Evolutionary conservation across 2,888 invertebrate genomes (phyloP).

Genomic region (Falcaria lacertinaria): DNA sequence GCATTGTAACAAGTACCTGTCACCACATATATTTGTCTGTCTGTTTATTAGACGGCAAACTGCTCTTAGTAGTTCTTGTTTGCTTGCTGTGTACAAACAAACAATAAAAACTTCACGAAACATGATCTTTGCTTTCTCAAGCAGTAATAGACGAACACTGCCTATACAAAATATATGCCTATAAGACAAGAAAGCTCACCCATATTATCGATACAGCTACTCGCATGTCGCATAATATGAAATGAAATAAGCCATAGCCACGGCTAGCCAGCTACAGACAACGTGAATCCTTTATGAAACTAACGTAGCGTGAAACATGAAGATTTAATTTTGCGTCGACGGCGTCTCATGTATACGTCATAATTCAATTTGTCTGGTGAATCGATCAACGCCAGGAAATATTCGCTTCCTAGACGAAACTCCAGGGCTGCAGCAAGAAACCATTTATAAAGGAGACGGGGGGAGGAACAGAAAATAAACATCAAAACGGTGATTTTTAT

Average conservation of each 20-base stretch:
- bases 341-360: conserved; percentile 28
- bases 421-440: background rate
- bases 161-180: too few species aligned
- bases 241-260: conserved; percentile 1
- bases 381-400: conserved; percentile 55
- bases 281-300: conserved; percentile 34
- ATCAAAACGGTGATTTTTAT: background rate
- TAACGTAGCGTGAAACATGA: conserved; percentile 45
- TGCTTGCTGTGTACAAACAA: too few species aligned
- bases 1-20: too few species aligned
- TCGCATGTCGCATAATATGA: background rate
- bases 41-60: too few species aligned
- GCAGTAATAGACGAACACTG: too few species aligned
- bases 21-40: too few species aligned
- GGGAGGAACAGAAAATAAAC: conserved; percentile 1
- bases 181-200: too few species aligned
- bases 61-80: too few species aligned
- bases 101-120: too few species aligned
- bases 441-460: background rate
- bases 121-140: too few species aligned
- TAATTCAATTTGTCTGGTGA: conserved; percentile 58
- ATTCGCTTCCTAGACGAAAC: conserved; percentile 27
- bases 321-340: conserved; percentile 48
- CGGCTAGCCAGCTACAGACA: conserved; percentile 9
- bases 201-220: too few species aligned